Base-by-base conservation (phyloP, 1,140 invertebrate species). In the Brachionus asplanchnoidis region DNA sequence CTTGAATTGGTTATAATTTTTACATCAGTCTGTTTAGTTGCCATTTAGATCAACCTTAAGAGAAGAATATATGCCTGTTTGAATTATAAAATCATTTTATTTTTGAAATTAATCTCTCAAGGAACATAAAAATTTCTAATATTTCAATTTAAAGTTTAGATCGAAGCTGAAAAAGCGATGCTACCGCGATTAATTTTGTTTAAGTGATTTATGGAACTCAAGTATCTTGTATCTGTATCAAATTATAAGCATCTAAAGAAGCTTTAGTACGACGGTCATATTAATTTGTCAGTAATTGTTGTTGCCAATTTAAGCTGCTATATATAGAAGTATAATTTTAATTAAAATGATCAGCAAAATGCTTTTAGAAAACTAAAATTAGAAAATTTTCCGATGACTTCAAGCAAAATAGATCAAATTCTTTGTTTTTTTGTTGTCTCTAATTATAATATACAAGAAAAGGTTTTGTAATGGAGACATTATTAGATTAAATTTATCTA, bases 401-500 rank as follows among this genome's bases (percentile, higher is more conserved):
- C 8, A 20, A 60, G 53, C 53, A 60, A 60, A 20, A 60, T 60
- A 20, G 53, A 60, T 56, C 53, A 56, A 46, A 11, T 68, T 68
- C 32, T 68, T 68, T 0, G 1, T 12, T 36, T 40, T n/a, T 32
- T 68, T 2, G 28, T 32, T 32, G 26, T 28, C 3, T 32, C 66
- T 32, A 7, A 23, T 26, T 11, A 4, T 36, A 65, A 11, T 8
- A 8, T 14, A 32, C 1, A 26, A 32, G 12, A 23, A 9, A 8
- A 66, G 60, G 60, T 2, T 66, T 66, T 66, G 60, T 11, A 73
- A 73, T 73, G 17, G 42, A 42, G 17, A 73, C 9, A 73, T 46
- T 73, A 73, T 73, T 73, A 73, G 68, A 73, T 73, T 73, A 73
- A 11, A 9, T 73, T 73, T 73, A n/a, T 17, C 9, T 42, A 73